These are phyloP conservation scores for Andrena marginata DNA, from an alignment of 2,888 invertebrate genomes.

Conservation along the genomic window DNA sequence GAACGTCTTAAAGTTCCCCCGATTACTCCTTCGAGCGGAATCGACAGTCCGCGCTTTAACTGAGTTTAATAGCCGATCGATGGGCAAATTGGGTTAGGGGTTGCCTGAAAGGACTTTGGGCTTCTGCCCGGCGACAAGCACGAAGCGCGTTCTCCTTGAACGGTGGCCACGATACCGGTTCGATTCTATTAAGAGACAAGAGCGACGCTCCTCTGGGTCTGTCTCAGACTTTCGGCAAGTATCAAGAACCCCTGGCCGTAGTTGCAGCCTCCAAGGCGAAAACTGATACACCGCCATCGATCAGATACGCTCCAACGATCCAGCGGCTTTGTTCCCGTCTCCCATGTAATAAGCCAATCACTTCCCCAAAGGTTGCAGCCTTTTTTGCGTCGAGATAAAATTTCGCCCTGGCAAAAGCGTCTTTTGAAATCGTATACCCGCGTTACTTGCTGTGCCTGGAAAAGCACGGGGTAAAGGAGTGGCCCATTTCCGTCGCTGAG, in stretches of 20 bases:
- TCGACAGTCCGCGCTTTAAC: conserved; percentile 66
- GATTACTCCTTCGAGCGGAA: conserved; percentile 35
- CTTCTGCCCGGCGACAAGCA: conserved; percentile 50
- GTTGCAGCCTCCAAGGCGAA: conserved; percentile 23
- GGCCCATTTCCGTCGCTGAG: too few species aligned
- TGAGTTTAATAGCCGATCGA: conserved; percentile 78
- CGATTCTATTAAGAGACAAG: conserved; percentile 78
- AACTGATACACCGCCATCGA: background rate
- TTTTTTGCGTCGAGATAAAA: background rate
- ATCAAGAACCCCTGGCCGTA: conserved; percentile 36
- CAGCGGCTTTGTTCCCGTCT: background rate
- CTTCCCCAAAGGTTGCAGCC: background rate
- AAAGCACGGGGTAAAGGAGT: too few species aligned
- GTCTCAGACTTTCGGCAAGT: conserved; percentile 58
- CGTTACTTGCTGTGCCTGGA: background rate
- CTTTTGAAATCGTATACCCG: background rate
- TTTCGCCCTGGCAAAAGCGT: background rate
- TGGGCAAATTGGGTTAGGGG: conserved; percentile 79
- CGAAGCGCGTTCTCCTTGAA: conserved; percentile 65
- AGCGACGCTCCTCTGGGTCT: conserved; percentile 47
- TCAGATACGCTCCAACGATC: background rate
- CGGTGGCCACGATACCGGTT: conserved; percentile 61
- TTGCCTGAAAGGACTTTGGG: conserved; percentile 76
- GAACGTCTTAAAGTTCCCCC: conserved; percentile 46
- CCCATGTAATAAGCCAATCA: background rate